phyloP scores from a whole-genome alignment of 2,888 invertebrate species.

The Tanytarsus gracilentus region DNA sequence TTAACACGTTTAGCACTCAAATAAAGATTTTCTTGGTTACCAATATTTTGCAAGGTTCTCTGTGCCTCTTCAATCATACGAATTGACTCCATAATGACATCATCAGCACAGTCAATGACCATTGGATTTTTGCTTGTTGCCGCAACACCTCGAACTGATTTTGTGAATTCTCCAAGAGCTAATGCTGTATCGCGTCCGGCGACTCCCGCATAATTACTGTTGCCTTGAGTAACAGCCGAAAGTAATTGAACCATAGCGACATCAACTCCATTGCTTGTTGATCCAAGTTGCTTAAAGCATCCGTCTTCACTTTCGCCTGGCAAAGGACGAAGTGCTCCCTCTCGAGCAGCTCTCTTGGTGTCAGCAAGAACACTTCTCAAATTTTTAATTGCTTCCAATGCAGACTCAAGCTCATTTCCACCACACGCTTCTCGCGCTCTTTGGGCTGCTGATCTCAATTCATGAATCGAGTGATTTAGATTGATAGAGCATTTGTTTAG shows the following conservation, averaged over 20 bases:
- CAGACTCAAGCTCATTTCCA: constrained; percentile 76
- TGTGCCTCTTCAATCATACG: constrained; percentile 74
- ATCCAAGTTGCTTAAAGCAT: constrained; percentile 42
- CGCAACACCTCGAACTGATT: constrained; percentile 68
- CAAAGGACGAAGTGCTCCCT: constrained; percentile 64
- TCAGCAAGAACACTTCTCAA: constrained; percentile 75
- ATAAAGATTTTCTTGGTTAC: constrained; percentile 47
- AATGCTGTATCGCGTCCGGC: constrained; percentile 75
- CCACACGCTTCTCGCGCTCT: constrained; percentile 70
- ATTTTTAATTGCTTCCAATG: constrained; percentile 69
- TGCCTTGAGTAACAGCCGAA: constrained; percentile 73
- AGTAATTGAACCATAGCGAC: constrained; percentile 77
- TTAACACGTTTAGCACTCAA: constrained; percentile 65
- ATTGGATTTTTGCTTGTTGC: constrained; percentile 56
- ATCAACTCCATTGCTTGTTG: constrained; percentile 62
- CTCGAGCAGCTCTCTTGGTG: constrained; percentile 64
- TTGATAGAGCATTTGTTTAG: constrained; percentile 45
- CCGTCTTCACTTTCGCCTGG: constrained; percentile 72
- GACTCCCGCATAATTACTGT: constrained; percentile 68
- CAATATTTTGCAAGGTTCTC: constrained; percentile 42
- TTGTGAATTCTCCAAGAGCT: constrained; percentile 62
- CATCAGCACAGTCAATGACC: constrained; percentile 62
- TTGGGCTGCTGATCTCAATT: constrained; percentile 51
- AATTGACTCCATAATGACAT: constrained; percentile 70
- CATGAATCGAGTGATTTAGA: constrained; percentile 42